Base-by-base conservation (phyloP, 2,888 invertebrate species). In the Mycalesis mineus region DNA sequence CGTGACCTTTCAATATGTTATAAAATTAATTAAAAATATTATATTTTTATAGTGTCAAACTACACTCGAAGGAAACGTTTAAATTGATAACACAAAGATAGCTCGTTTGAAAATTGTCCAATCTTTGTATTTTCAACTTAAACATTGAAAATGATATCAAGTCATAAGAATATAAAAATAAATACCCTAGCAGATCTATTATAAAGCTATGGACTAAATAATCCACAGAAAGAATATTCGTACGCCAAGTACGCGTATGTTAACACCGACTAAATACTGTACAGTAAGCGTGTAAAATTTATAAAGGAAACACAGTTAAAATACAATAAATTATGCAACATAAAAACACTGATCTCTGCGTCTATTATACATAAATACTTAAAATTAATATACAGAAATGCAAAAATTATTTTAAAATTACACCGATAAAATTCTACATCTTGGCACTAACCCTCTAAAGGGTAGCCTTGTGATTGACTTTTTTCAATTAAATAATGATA, bases 291-390 rank as follows among this genome's bases (percentile, higher is more conserved):
- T 71, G 72, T 78, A 81, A 78, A 82, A 71, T 81, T 78, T 80
- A 72, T 68, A 80, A 75, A 74, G 65, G 78, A 82, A 84, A 82
- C 78, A 78, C 71, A 67, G 66, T 79, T 80, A 82, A 78, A 82
- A 82, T 79, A 79, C 69, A 81, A 85, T 85, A 87, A 87, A 85
- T 86, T 85, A 87, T 75, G 81, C 81, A 87, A 87, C 80, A 82
- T 75, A 79, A 82, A 52, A 81, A 82, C 75, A 80, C 69, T 67
- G 75, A 77, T 73, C 74, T 63, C 65, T 67, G 71, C 70, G 64
- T 64, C 61, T 69, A 65, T 60, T 66, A 64, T 62, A 68, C 64
- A 68, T 66, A 69, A 66, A 72, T 72, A 65, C 63, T 68, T 70
- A 72, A 71, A 67, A 68, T 68, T 68, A 67, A 68, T 47, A 68